phyloP scores from a whole-genome alignment of 2,888 invertebrate species.

The Polylopha cassiicola region DNA sequence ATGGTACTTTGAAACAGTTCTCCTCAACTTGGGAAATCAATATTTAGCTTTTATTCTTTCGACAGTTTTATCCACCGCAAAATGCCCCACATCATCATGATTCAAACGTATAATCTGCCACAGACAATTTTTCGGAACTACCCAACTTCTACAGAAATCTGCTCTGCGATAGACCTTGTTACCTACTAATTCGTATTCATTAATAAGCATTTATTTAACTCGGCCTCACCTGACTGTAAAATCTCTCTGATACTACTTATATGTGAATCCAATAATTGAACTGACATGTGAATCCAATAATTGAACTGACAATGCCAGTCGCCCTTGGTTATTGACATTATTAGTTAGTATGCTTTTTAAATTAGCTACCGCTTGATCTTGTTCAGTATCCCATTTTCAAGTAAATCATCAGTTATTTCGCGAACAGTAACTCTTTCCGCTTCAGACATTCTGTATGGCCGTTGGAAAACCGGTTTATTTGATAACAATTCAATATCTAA shows the following conservation, averaged over 20 bases:
- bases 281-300: too few relatives aligned
- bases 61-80: slow-evolving; percentile 12
- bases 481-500: too few relatives aligned
- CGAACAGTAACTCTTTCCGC: slow-evolving; percentile 14
- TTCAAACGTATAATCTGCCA: slow-evolving; percentile 11
- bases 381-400: slow-evolving; percentile 10
- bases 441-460: slow-evolving; percentile 26
- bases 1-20: slow-evolving; percentile 2
- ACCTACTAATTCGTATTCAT: slow-evolving; percentile 8
- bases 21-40: slow-evolving; percentile 12
- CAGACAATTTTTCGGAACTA: slow-evolving; percentile 11
- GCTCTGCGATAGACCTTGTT: slow-evolving; percentile 14
- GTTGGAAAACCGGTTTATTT: slow-evolving; percentile 22
- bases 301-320: slow-evolving; percentile 11
- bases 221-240: slow-evolving; percentile 14
- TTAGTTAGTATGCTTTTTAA: neutral
- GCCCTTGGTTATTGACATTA: slow-evolving; percentile 1
- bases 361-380: neutral
- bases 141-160: slow-evolving; percentile 9
- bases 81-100: slow-evolving; percentile 16
- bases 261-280: slow-evolving; percentile 2
- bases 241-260: slow-evolving; percentile 5
- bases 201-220: slow-evolving; percentile 5
- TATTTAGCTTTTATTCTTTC: slow-evolving; percentile 7
- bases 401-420: slow-evolving; percentile 18